Evolutionary conservation across 2,797 vertebrate species (phyloP).

Genomic region (Synaphobranchus kaupii): DNA sequence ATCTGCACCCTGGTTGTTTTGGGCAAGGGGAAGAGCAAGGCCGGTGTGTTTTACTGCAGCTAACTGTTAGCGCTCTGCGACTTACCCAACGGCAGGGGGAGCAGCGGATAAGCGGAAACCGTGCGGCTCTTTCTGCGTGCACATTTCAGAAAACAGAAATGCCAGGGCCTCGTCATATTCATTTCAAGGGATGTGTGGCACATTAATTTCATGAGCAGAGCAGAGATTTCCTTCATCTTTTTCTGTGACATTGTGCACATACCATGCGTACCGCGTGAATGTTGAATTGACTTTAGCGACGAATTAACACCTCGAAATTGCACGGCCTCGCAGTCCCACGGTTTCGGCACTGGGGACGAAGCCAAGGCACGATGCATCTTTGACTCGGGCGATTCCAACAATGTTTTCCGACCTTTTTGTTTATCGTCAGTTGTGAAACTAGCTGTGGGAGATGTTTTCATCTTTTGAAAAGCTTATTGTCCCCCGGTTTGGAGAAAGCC

Average conservation of each 20-base stretch:
- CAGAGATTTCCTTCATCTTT: not conserved
- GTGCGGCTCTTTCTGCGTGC: not conserved
- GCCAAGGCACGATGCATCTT: not conserved
- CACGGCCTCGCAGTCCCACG: not conserved
- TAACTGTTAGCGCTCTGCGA: not conserved
- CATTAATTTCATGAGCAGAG: not conserved
- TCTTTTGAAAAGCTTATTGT: not conserved
- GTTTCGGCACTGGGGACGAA: not conserved
- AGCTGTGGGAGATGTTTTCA: not conserved
- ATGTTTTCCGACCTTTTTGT: not conserved
- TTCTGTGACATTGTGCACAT: not conserved
- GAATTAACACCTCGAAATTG: not conserved
- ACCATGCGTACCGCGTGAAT: not conserved
- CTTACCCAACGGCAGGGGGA: not conserved
- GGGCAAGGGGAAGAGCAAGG: not conserved
- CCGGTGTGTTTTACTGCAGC: not conserved
- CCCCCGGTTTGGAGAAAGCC: not conserved
- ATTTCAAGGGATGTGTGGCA: not conserved
- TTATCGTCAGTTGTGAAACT: not conserved
- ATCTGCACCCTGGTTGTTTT: slow-evolving; percentile 6
- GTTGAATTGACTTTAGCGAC: not conserved
- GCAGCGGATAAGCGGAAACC: not conserved
- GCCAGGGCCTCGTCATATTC: not conserved
- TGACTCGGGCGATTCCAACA: not conserved
- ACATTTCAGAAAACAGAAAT: not conserved